Percentiles rank a stretch among this genome's conserved stretches.
These are phyloP conservation scores for Hydrozoanthus tunicans DNA, from an alignment of 64 coral and sea anemone genomes.

Conservation along the genomic window DNA sequence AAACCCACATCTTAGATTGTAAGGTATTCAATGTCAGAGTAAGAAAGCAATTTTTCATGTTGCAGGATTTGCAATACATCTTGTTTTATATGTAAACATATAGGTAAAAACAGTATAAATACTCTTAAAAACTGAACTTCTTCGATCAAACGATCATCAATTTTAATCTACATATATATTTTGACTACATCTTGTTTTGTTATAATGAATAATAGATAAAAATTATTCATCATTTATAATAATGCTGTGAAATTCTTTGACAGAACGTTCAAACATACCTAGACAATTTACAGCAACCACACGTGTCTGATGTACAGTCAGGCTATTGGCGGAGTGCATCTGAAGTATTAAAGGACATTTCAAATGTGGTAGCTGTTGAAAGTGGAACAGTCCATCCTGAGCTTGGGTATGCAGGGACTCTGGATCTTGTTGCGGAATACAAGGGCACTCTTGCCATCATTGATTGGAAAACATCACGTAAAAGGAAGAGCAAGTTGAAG, in stretches of 20 bases:
- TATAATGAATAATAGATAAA: too few species aligned
- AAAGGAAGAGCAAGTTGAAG: constrained; percentile 68
- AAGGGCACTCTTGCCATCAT: constrained; percentile 67
- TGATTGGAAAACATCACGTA: constrained; percentile 96
- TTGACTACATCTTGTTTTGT: too few species aligned
- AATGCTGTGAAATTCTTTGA: constrained; percentile 1
- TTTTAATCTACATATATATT: too few species aligned
- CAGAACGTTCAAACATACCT: constrained; percentile 66
- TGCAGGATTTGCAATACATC: too few species aligned
- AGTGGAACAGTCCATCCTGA: constrained; percentile 74
- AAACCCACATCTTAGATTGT: too few species aligned
- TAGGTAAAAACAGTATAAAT: too few species aligned
- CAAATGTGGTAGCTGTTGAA: constrained; percentile 78
- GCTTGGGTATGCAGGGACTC: constrained; percentile 80
- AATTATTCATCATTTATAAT: neutral
- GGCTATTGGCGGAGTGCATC: constrained; percentile 83
- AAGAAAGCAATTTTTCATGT: too few species aligned
- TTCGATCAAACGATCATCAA: too few species aligned
- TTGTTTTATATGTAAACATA: too few species aligned
- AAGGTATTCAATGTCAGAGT: too few species aligned
- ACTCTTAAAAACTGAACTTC: too few species aligned
- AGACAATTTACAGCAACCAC: constrained; percentile 18
- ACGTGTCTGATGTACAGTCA: constrained; percentile 26
- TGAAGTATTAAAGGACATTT: constrained; percentile 69
- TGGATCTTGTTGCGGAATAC: constrained; percentile 86